Conservation (phyloP, 2,113 vertebrate genomes). For the Fulica atra region DNA sequence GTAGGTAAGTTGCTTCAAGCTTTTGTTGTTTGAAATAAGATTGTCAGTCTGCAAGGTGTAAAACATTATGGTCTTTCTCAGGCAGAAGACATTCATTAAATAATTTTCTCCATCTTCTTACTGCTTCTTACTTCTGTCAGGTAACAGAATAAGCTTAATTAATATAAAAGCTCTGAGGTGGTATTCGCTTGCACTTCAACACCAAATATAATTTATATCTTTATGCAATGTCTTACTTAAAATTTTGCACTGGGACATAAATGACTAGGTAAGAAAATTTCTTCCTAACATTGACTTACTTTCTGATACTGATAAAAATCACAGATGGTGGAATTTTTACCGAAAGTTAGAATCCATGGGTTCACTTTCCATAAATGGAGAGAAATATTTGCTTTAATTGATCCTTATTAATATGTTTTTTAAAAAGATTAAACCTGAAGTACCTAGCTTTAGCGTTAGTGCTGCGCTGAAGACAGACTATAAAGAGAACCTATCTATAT, state of each 20-base stretch:
- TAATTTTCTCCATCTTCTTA: neutral
- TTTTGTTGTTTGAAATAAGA: neutral
- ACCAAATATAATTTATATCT: neutral
- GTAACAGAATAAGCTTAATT: neutral
- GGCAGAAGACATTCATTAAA: neutral
- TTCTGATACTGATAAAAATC: neutral
- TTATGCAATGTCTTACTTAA: neutral
- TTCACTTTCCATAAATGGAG: neutral
- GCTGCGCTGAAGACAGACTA: neutral
- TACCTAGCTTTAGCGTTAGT: neutral
- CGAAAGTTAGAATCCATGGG: neutral
- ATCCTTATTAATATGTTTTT: neutral
- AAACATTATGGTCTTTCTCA: neutral
- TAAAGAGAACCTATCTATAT: neutral
- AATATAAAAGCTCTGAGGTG: neutral
- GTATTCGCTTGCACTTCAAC: neutral
- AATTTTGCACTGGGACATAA: neutral
- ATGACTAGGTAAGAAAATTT: neutral
- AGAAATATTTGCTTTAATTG: neutral
- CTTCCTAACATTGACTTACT: neutral
- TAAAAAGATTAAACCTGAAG: neutral
- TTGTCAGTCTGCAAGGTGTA: neutral
- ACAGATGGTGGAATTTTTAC: neutral
- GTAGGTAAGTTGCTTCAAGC: neutral
- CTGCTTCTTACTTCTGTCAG: neutral